Percentiles rank a stretch among this genome's conserved stretches.
phyloP scores from a whole-genome alignment of 2,888 invertebrate species.

The Pediacus dermestoides region DNA sequence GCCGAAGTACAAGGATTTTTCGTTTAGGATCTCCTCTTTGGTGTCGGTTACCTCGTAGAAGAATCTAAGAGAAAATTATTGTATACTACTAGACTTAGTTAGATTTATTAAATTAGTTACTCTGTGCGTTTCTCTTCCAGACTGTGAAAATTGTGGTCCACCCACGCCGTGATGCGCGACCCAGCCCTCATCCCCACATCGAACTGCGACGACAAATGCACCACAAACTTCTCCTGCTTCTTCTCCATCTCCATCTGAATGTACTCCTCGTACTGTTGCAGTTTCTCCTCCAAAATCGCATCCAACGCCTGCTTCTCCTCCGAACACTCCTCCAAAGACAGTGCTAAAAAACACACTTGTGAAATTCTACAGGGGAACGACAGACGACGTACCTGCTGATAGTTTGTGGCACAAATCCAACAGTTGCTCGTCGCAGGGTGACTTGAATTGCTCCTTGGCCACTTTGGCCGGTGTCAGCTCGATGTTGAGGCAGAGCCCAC shows the following conservation, averaged over 20 bases:
- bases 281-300: slow-evolving; percentile 30
- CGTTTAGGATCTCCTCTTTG: slow-evolving; percentile 47
- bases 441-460: slow-evolving; percentile 26
- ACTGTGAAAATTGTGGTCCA: slow-evolving; percentile 59
- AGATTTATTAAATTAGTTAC: no score
- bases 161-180: slow-evolving; percentile 58
- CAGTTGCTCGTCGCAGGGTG: slow-evolving; percentile 23
- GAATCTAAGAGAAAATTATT: background rate
- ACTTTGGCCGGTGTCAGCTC: slow-evolving; percentile 44
- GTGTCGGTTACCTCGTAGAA: no score
- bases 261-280: slow-evolving; percentile 32
- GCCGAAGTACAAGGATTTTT: slow-evolving; percentile 55
- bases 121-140: slow-evolving; percentile 62
- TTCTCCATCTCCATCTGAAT: slow-evolving; percentile 37
- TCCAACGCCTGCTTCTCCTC: no score
- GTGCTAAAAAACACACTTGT: no score
- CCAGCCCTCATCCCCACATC: slow-evolving; percentile 56
- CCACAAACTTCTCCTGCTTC: slow-evolving; percentile 55
- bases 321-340: no score
- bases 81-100: no score
- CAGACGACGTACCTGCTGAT: no score
- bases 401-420: slow-evolving; percentile 20
- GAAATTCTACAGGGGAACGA: no score
- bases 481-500: slow-evolving; percentile 51
- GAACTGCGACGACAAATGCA: slow-evolving; percentile 60